Conservation (phyloP, 1,140 invertebrate species). For the Aphelinus certus region DNA sequence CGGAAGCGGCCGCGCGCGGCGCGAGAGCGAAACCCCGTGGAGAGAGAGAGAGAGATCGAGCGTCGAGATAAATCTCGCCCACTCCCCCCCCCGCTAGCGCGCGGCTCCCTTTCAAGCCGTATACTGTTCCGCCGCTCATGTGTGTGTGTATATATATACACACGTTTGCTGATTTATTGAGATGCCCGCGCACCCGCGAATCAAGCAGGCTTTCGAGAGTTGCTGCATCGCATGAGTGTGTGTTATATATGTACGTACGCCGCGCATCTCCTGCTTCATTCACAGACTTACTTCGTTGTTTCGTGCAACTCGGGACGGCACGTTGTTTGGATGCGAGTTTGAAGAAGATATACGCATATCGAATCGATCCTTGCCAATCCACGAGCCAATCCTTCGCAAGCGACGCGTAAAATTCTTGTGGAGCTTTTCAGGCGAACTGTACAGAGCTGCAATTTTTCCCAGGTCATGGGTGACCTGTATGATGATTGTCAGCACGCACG, state of each 20-base stretch:
- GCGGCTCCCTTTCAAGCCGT: conserved; percentile 27
- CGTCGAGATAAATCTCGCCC: conserved; percentile 21
- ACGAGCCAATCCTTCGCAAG: no score
- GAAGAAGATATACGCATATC: no score
- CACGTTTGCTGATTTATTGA: conserved; percentile 7
- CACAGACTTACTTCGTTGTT: no score
- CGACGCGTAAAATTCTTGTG: no score
- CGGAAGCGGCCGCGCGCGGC: conserved; percentile 13
- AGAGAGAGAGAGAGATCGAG: background rate
- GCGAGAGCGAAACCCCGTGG: no score
- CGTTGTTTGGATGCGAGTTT: no score
- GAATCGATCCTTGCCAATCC: no score
- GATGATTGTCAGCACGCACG: background rate
- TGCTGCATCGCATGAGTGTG: background rate
- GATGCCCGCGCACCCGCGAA: background rate
- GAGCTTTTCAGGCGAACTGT: no score
- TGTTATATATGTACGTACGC: background rate
- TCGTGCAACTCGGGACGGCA: no score
- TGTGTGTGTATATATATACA: background rate
- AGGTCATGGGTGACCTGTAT: no score
- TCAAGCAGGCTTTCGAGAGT: background rate
- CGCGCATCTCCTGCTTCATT: background rate
- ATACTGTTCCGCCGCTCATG: no score
- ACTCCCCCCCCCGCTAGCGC: background rate
- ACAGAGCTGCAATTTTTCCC: no score